Base-by-base conservation (phyloP, 2,888 invertebrate genomes). In the Lithophane socia region DNA sequence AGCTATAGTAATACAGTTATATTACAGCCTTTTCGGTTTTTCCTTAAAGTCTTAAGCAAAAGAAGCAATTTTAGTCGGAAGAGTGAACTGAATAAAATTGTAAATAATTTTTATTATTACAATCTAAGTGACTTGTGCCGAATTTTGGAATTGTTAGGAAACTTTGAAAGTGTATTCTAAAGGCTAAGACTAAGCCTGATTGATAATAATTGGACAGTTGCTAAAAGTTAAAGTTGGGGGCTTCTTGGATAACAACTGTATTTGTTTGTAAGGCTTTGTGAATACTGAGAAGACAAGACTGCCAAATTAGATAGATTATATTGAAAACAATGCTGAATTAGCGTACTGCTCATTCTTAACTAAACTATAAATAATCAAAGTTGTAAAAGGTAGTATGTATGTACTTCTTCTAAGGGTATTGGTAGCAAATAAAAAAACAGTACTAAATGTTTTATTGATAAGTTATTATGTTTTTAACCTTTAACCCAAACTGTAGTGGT, bases 41-140 rank as follows among this genome's bases (percentile, higher is more conserved):
- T 78, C 70, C 78, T 75, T 77, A 73, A 79, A 80, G 65, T 75
- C 58, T 68, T 78, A 24, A 47, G 1, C 18, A 37, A 5, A 78
- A 78, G 60, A 77, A 87, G 73, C 75, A 73, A 78, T 82, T 87
- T 71, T 49, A 77, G 7, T 54, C 65, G 42, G 42, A 72, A 87
- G 64, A 74, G 29, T 77, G 66, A 66, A 74, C 73, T 69, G 16
- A 74, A 56, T 72, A 29, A 73, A 87, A 73, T 78, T 79, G 56
- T 71, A 65, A 74, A 61, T 73, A 74, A 75, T 86, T 73, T 77
- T 85, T 72, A 72, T 70, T 72, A 73, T 73, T 29, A 76, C 16
- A 60, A 42, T 58, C 44, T 61, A 47, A 65, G 56, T 56, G 60
- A 60, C 49, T 75, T 73, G 16, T 65, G 54, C 44, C 9, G 54